Evolutionary conservation across 1,140 invertebrate species (phyloP).

Genomic region (Platyura marginata): DNA sequence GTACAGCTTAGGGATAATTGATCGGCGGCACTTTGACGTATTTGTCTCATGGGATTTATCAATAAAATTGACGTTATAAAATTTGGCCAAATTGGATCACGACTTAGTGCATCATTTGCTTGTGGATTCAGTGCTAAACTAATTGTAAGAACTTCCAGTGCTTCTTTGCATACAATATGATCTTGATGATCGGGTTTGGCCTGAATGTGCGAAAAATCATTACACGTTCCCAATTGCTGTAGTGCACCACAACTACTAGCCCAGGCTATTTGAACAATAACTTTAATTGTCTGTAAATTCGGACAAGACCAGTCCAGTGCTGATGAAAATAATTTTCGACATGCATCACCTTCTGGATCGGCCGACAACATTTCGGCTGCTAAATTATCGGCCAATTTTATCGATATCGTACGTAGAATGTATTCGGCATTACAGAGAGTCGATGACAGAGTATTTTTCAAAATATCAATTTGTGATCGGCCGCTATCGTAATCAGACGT

Average conservation of each 20-base stretch:
- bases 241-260: constrained; percentile 53
- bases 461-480: constrained; percentile 21
- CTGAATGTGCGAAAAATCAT: constrained; percentile 27
- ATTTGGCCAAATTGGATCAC: constrained; percentile 60
- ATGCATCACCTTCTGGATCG: constrained; percentile 27
- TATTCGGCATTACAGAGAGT: constrained; percentile 35
- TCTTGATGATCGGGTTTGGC: constrained; percentile 46
- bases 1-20: constrained; percentile 64
- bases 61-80: constrained; percentile 82
- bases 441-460: constrained; percentile 25
- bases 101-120: constrained; percentile 49
- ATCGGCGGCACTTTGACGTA: constrained; percentile 58
- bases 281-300: constrained; percentile 42
- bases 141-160: constrained; percentile 79
- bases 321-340: constrained; percentile 29
- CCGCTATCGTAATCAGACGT: constrained; percentile 15
- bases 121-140: constrained; percentile 70
- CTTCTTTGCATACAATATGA: constrained; percentile 67
- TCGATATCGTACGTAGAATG: constrained; percentile 49
- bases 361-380: constrained; percentile 33
- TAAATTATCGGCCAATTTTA: constrained; percentile 49
- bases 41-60: constrained; percentile 47
- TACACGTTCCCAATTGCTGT: constrained; percentile 29
- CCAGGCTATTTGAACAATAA: constrained; percentile 60
- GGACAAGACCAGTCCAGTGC: constrained; percentile 44